phyloP scores from a whole-genome alignment of 35 echinoderm and acorn worm species.

The Ptychodera flava region DNA sequence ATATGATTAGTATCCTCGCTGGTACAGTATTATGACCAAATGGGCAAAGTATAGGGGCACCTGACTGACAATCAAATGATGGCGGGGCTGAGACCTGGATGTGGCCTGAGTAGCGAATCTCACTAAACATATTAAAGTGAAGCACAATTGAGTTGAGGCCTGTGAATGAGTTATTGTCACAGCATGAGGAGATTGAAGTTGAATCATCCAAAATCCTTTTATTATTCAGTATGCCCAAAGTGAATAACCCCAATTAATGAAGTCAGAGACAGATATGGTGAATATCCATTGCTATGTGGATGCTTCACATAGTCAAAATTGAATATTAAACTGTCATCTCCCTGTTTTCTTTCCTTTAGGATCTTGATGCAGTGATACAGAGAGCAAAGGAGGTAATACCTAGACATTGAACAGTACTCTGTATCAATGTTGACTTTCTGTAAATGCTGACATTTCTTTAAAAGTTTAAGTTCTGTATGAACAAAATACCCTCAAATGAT shows the following conservation, averaged over 20 bases:
- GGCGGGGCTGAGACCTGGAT: too few species aligned
- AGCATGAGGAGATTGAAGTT: too few species aligned
- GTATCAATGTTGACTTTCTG: not conserved
- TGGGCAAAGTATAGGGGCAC: too few species aligned
- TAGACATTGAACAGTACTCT: not conserved
- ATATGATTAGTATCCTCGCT: too few species aligned
- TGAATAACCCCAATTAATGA: not conserved
- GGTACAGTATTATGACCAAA: too few species aligned
- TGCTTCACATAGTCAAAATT: not conserved
- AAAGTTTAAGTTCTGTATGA: too few species aligned
- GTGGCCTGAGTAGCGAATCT: too few species aligned
- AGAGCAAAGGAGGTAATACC: slow-evolving; percentile 10
- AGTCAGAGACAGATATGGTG: not conserved
- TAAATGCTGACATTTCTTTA: not conserved
- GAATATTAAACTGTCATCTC: not conserved
- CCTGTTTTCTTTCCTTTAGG: not conserved
- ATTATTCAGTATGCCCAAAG: not conserved
- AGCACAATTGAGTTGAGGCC: too few species aligned
- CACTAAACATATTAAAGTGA: too few species aligned
- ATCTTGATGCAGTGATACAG: slow-evolving; percentile 16
- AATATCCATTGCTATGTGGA: not conserved
- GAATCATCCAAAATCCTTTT: not conserved
- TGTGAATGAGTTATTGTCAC: too few species aligned
- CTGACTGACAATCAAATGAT: too few species aligned
- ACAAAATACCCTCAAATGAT: too few species aligned